Evolutionary conservation across 2,113 vertebrate genomes (phyloP).

Genomic region (Nycticebus coucang): DNA sequence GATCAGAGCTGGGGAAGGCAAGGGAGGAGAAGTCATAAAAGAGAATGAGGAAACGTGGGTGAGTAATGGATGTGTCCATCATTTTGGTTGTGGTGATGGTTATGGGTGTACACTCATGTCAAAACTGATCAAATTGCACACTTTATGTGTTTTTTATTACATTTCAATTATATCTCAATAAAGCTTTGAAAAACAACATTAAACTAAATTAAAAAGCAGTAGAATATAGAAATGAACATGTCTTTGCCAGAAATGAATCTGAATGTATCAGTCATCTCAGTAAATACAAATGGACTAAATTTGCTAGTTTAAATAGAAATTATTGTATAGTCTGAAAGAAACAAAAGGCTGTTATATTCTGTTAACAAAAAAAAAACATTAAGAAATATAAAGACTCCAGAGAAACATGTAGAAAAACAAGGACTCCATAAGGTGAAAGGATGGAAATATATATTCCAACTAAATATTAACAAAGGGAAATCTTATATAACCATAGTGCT

Average conservation of each 20-base stretch:
- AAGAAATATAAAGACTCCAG: not conserved
- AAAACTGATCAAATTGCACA: not conserved
- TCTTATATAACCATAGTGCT: not conserved
- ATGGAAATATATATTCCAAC: not conserved
- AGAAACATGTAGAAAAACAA: not conserved
- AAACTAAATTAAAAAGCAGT: not conserved
- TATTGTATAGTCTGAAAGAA: not conserved
- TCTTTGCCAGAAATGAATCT: not conserved
- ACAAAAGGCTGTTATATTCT: not conserved
- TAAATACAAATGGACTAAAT: not conserved
- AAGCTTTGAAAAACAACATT: not conserved
- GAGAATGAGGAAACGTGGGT: not conserved
- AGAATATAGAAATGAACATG: not conserved
- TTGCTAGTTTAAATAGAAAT: conserved; percentile 2
- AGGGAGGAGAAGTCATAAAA: not conserved
- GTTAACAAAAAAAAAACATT: not conserved
- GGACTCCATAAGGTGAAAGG: not conserved
- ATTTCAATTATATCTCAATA: not conserved
- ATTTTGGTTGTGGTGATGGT: not conserved
- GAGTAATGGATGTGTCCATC: not conserved
- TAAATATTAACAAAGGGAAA: not conserved
- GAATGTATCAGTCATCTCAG: not conserved
- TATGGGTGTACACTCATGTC: not conserved
- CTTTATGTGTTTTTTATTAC: not conserved
- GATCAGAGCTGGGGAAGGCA: not conserved